Conservation (phyloP, 2,797 vertebrate species). For the Tarsius wallacei region DNA sequence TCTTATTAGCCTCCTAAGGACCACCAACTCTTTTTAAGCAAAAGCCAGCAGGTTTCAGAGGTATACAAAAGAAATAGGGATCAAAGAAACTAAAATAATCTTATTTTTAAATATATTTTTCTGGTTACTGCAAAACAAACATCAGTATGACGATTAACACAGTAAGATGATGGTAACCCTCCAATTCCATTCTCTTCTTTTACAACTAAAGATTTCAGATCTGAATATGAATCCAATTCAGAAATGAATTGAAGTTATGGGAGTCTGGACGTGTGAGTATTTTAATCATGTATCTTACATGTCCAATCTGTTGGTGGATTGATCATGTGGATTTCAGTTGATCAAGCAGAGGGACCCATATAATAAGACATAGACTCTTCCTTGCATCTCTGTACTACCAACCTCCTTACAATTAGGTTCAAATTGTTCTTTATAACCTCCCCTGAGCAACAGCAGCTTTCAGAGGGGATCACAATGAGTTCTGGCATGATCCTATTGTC, state of each 20-base stretch:
- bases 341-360: not conserved
- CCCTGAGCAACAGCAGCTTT: not conserved
- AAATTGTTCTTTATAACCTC: not conserved
- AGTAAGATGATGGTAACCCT: not conserved
- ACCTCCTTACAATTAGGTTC: fast-evolving
- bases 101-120: too few species aligned
- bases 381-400: not conserved
- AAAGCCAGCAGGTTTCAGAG: not conserved
- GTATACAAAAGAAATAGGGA: not conserved
- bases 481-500: fast-evolving
- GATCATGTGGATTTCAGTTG: not conserved
- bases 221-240: fast-evolving
- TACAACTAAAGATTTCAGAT: not conserved
- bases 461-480: not conserved
- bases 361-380: not conserved
- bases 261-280: fast-evolving
- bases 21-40: not conserved
- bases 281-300: too few species aligned
- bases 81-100: not conserved
- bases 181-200: not conserved
- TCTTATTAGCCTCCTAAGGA: not conserved
- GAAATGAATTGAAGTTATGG: not conserved
- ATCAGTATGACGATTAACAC: not conserved
- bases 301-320: not conserved
- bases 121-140: not conserved